Percentiles rank a stretch among this genome's conserved stretches.
phyloP scores from a whole-genome alignment of 2,113 vertebrate species.

The Sylvietta virens region DNA sequence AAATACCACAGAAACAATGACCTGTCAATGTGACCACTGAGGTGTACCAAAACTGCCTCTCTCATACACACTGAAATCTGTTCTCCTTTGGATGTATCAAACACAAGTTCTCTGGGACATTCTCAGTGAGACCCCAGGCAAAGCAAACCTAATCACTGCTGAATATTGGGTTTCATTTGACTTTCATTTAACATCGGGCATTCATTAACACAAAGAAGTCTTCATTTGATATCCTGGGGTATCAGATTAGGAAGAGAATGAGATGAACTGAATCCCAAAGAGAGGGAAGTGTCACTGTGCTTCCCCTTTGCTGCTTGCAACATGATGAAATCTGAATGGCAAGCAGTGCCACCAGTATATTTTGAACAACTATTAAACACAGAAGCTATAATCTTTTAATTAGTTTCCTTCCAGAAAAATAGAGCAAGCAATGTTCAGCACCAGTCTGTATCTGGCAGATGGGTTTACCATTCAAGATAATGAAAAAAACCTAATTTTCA shows the following conservation, averaged over 20 bases:
- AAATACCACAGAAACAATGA: neutral
- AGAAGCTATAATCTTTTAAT: constrained; percentile 17
- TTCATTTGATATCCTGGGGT: neutral
- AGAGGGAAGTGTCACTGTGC: neutral
- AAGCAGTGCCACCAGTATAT: neutral
- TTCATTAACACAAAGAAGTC: neutral
- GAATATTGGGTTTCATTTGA: neutral
- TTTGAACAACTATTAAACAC: neutral
- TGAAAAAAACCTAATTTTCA: constrained; percentile 62
- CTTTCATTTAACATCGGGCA: neutral
- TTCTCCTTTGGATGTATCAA: neutral
- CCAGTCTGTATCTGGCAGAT: constrained; percentile 56
- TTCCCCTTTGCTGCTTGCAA: neutral
- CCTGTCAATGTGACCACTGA: neutral
- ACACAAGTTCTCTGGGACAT: neutral
- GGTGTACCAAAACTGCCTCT: neutral
- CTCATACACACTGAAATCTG: neutral
- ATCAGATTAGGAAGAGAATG: neutral
- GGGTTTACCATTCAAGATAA: constrained; percentile 58
- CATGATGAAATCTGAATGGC: neutral
- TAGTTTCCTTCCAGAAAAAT: constrained; percentile 39
- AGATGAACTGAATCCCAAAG: neutral
- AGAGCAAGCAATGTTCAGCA: constrained; percentile 58
- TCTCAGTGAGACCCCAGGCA: neutral
- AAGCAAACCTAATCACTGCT: neutral